These are phyloP conservation scores for Eciton burchellii DNA, from an alignment of 1,140 invertebrate species.

Conservation along the genomic window DNA sequence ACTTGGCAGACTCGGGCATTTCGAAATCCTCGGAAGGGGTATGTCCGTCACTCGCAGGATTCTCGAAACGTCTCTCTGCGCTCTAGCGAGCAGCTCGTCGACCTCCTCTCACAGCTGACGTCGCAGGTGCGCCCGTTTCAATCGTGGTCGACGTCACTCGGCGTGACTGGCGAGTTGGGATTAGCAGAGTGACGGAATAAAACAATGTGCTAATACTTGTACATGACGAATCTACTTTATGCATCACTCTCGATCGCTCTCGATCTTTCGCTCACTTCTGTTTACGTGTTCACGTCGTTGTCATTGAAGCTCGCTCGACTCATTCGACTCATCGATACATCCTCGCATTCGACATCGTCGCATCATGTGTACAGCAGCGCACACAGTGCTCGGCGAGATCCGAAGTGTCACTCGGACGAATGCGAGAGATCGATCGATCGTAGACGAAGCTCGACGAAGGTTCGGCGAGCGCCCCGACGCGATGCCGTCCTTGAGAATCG, in stretches of 20 bases:
- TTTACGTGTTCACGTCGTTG: neutral
- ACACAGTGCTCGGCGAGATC: neutral
- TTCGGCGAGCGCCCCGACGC: no score
- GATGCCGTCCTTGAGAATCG: constrained; percentile 77
- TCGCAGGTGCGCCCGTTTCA: neutral
- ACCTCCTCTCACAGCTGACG: neutral
- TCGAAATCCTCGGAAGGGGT: neutral
- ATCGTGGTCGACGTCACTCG: neutral
- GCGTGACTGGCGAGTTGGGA: neutral
- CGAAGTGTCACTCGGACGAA: neutral
- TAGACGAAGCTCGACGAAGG: no score
- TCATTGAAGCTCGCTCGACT: neutral
- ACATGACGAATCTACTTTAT: no score
- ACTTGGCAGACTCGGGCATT: no score
- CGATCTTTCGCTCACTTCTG: neutral
- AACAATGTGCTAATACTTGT: neutral
- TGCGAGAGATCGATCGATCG: constrained; percentile 22
- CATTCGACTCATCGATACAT: neutral
- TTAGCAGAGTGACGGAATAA: neutral
- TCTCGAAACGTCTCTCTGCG: neutral
- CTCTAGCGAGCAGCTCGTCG: neutral
- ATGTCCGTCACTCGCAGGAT: neutral
- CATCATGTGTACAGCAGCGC: neutral
- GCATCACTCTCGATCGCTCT: neutral
- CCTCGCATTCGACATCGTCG: neutral